A percentile compares a stretch with the other conserved stretches of the same genome.
These are phyloP conservation scores for Cerastoderma edule DNA, from an alignment of 2,888 invertebrate genomes.

Conservation along the genomic window DNA sequence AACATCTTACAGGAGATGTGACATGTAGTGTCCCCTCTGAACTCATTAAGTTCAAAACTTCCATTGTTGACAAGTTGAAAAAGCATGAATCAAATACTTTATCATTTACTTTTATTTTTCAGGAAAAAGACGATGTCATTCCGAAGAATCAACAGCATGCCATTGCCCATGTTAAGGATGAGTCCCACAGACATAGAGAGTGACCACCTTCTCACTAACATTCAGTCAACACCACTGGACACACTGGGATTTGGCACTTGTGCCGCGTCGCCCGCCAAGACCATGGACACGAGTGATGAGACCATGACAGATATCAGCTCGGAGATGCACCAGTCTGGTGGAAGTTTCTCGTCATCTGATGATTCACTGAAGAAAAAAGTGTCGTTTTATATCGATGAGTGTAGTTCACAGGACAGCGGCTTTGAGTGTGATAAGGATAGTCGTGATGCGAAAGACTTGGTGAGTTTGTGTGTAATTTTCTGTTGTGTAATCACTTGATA, in stretches of 20 bases:
- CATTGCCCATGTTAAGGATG: conserved; percentile 66
- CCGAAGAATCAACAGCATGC: conserved; percentile 74
- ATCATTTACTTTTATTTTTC: conserved; percentile 40
- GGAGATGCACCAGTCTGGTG: conserved; percentile 23
- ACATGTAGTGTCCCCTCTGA: no score
- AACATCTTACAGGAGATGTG: no score
- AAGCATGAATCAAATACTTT: no score
- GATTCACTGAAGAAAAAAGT: conserved; percentile 30
- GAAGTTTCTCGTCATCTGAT: neutral
- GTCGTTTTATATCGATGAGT: conserved; percentile 69
- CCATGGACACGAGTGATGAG: conserved; percentile 35
- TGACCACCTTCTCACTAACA: conserved; percentile 25
- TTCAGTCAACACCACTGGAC: conserved; percentile 43
- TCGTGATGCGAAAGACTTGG: conserved; percentile 50
- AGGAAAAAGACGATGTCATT: conserved; percentile 76
- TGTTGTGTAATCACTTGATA: no score
- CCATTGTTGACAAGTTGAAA: no score
- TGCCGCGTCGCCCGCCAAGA: conserved; percentile 20
- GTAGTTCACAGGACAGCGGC: conserved; percentile 80
- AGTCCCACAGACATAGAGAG: conserved; percentile 55
- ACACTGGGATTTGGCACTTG: conserved; percentile 9
- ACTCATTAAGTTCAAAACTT: no score
- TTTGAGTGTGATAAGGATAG: conserved; percentile 74
- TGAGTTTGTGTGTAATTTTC: no score
- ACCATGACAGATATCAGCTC: conserved; percentile 40